A percentile compares a stretch with the other conserved stretches of the same genome.
These are phyloP conservation scores for Melanotaenia maccullochi DNA, from an alignment of 2,797 vertebrate genomes.

Conservation along the genomic window DNA sequence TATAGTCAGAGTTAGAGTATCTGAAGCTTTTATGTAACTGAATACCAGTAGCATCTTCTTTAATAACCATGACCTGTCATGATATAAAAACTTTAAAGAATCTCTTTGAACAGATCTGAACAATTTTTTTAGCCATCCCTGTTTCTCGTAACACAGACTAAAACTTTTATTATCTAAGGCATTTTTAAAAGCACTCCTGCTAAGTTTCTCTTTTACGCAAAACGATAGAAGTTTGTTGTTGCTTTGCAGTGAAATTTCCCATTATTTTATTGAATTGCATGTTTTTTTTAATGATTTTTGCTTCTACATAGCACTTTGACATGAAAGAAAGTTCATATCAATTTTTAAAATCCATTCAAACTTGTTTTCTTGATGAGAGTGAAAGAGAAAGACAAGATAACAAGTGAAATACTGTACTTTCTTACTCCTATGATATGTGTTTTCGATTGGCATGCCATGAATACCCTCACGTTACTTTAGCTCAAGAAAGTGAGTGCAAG, in stretches of 20 bases:
- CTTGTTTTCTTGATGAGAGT: slow-evolving; percentile 10
- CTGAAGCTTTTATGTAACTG: background rate
- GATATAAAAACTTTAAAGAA: background rate
- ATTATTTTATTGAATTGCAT: slow-evolving; percentile 24
- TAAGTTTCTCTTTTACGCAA: background rate
- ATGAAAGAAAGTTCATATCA: background rate
- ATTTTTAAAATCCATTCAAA: background rate
- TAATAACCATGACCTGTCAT: background rate
- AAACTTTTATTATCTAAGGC: background rate
- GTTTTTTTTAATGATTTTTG: background rate
- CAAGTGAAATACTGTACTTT: slow-evolving; percentile 39
- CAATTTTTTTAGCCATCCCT: background rate
- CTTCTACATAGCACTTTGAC: background rate
- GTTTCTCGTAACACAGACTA: background rate
- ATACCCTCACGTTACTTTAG: slow-evolving; percentile 27
- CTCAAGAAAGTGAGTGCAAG: slow-evolving; percentile 34
- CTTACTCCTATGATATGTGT: slow-evolving; percentile 47
- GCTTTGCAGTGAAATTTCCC: background rate
- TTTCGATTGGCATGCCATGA: slow-evolving; percentile 45
- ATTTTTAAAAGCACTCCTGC: background rate
- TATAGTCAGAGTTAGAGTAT: too few species aligned
- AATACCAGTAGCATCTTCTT: background rate
- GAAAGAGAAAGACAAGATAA: slow-evolving; percentile 33
- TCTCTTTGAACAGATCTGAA: background rate
- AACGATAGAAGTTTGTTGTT: background rate